Percentiles rank a stretch among this genome's conserved stretches.
These are phyloP conservation scores for Nymphalis polychloros DNA, from an alignment of 2,888 invertebrate species.

Conservation along the genomic window DNA sequence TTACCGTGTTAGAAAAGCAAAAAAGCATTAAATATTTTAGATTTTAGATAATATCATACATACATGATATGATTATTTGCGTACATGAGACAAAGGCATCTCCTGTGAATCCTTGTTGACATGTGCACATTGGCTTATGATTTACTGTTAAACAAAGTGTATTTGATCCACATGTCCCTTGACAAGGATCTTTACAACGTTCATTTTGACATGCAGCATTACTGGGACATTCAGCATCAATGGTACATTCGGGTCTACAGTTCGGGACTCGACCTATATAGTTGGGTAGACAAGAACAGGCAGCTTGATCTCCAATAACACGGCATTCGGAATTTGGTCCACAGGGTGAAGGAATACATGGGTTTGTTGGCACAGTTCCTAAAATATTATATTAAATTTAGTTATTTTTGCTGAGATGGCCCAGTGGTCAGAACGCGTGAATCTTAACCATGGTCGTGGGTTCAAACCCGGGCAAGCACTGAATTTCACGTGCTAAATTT, in stretches of 20 bases:
- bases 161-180: slow-evolving; percentile 88
- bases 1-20: no score
- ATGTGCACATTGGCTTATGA: slow-evolving; percentile 90
- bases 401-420: neutral
- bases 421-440: no score
- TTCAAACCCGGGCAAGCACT: no score
- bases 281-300: slow-evolving; percentile 90
- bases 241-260: slow-evolving; percentile 91
- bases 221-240: slow-evolving; percentile 90
- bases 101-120: slow-evolving; percentile 91
- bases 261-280: slow-evolving; percentile 93
- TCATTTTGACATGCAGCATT: slow-evolving; percentile 91
- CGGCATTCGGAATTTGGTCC: slow-evolving; percentile 92
- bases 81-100: slow-evolving; percentile 87
- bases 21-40: neutral
- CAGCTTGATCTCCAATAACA: slow-evolving; percentile 90
- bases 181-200: slow-evolving; percentile 91
- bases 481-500: no score
- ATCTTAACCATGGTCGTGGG: no score
- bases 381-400: slow-evolving; percentile 10
- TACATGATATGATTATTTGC: slow-evolving; percentile 77
- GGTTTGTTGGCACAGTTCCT: slow-evolving; percentile 76
- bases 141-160: slow-evolving; percentile 92
- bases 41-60: slow-evolving; percentile 40
- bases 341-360: slow-evolving; percentile 91